Conservation (phyloP, 1,140 invertebrate species). For the Panagrolaimus sp. region DNA sequence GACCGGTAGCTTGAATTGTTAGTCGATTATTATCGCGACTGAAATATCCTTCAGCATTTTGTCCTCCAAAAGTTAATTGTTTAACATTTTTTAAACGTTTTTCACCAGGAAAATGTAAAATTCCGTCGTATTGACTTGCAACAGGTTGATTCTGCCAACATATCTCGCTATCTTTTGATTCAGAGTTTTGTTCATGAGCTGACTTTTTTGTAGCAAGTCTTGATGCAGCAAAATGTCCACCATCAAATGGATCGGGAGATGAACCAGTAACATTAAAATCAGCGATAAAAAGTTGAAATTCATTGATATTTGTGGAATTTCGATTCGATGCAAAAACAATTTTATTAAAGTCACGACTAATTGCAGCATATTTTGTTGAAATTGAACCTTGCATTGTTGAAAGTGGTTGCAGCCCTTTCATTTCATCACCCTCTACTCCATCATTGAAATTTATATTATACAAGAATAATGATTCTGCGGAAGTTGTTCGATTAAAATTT, state of each 20-base stretch:
- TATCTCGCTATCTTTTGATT: not conserved
- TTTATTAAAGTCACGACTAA: not conserved
- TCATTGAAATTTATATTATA: not conserved
- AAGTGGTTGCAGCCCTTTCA: not conserved
- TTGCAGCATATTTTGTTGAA: not conserved
- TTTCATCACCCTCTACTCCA: not conserved
- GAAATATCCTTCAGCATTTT: slow-evolving; percentile 48
- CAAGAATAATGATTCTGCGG: not conserved
- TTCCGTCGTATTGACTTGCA: not conserved
- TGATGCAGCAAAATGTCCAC: not conserved
- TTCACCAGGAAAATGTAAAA: slow-evolving; percentile 34
- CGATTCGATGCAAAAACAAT: slow-evolving; percentile 1
- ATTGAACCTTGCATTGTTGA: not conserved
- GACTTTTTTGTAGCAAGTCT: not conserved
- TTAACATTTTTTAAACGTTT: slow-evolving; percentile 38
- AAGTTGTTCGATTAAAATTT: not conserved
- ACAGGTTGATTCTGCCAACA: not conserved
- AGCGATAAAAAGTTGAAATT: slow-evolving; percentile 6
- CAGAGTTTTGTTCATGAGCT: not conserved
- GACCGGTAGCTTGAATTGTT: slow-evolving; percentile 36
- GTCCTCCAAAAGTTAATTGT: slow-evolving; percentile 44
- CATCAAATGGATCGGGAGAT: not conserved
- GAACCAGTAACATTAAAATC: slow-evolving; percentile 7
- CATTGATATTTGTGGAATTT: not conserved
- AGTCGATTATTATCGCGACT: slow-evolving; percentile 39